Evolutionary conservation across 2,113 vertebrate species (phyloP), one percentile per base, ranked within the genome.

Genomic region (Scophthalmus maximus): DNA sequence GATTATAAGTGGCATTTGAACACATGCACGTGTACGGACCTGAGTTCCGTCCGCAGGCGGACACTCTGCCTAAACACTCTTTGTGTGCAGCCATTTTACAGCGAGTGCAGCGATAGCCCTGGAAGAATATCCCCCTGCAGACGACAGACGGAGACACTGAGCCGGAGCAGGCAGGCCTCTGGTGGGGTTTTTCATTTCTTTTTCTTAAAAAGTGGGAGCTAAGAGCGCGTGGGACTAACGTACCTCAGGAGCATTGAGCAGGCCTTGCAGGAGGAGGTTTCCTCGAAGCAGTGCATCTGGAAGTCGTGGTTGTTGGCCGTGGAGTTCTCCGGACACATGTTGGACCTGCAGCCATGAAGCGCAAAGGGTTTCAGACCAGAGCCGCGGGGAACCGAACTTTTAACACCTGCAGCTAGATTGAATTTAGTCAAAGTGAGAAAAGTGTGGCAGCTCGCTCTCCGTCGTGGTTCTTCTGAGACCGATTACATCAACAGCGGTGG

Each of bases 221-320:
- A 17, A 27, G 4, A 4, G 1, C 8, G 5, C 8, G 44, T 18
- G 2, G 18, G 52, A 34, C 26, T 44, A 36, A 44, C 2, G 53
- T 40, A 99, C 97, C 97, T 96, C 40, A 99, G 90, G 27, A 98
- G 88, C 97, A 99, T 99, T 59, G 95, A 94, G 75, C 97, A 99
- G 74, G 96, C 95, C 76, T 86, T 95, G 88, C 97, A 98, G 44
- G 94, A 95, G 0, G 97, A 93, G 29, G 96, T 98, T 0, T 96
- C 95, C 75, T 99, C 96, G 1, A 98, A 99, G 76, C 95, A 97
- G 90, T 95, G 83, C 97, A 99, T 99, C 91, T 98, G 97, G 88
- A 99, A 99, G 51, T 98, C 96, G 0, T 99, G 97, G 8, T 94
- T 94, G 0, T 98, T 97, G 0, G 96, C 94, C 0, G 88, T 73